Conservation (phyloP, 2,888 invertebrate species). For the Ichneumoninae sp. region DNA sequence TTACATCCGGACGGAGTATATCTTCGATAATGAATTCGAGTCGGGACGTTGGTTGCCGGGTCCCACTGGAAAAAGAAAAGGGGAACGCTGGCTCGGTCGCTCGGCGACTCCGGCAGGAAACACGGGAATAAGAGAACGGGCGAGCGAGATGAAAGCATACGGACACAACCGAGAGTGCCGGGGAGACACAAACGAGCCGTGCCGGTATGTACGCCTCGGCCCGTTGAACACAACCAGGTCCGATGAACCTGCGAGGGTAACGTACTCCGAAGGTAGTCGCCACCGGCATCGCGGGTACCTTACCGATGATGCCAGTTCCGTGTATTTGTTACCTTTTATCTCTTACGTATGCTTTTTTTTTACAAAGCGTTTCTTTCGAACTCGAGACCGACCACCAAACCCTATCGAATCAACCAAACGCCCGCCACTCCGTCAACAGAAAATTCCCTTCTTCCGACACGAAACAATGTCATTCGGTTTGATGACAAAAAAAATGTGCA, state of each 20-base stretch:
- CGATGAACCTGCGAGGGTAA: conserved; percentile 82
- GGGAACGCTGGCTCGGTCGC: conserved; percentile 10
- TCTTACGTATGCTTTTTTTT: background rate
- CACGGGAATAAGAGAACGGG: conserved; percentile 42
- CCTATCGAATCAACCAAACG: too few relatives aligned
- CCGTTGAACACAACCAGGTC: conserved; percentile 61
- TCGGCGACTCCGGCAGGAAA: conserved; percentile 36
- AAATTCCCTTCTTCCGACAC: background rate
- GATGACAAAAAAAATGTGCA: background rate
- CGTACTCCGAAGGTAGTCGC: conserved; percentile 72
- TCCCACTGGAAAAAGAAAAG: conserved; percentile 28
- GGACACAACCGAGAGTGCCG: conserved; percentile 3
- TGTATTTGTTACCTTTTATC: conserved; percentile 1
- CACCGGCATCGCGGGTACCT: conserved; percentile 22
- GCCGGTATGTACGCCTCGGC: conserved; percentile 46
- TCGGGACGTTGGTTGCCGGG: background rate
- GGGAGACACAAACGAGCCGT: conserved; percentile 43
- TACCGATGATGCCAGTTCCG: conserved; percentile 17
- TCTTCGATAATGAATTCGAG: background rate
- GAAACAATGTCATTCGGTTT: background rate
- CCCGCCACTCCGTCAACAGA: background rate
- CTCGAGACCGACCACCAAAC: background rate
- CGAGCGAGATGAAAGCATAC: conserved; percentile 39
- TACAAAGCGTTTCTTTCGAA: background rate
- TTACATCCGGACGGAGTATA: background rate